Conservation (phyloP, 2,113 vertebrate species). For the Fulmarus glacialis region DNA sequence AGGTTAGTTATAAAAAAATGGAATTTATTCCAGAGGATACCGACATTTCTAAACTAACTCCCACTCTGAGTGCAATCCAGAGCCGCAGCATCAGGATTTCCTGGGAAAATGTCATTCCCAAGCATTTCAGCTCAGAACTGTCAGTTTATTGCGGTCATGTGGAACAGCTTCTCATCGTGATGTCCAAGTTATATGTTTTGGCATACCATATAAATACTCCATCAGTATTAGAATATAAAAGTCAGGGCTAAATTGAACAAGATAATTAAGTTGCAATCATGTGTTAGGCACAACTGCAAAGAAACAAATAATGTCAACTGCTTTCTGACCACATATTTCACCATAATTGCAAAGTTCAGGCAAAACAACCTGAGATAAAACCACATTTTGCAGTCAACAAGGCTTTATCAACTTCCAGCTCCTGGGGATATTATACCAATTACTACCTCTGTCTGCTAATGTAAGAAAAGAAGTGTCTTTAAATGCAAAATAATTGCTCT, state of each 20-base stretch:
- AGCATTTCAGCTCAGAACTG: not conserved
- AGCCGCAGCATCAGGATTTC: not conserved
- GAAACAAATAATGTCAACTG: not conserved
- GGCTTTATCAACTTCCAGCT: not conserved
- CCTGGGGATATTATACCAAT: not conserved
- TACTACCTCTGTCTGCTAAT: not conserved
- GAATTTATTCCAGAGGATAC: not conserved
- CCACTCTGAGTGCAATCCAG: not conserved
- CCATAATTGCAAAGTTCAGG: not conserved
- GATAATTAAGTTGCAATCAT: not conserved
- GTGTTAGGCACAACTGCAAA: not conserved
- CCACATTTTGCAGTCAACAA: not conserved
- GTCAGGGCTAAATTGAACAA: not conserved
- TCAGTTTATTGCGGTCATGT: not conserved
- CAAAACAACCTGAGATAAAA: not conserved
- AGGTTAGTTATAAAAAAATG: not conserved
- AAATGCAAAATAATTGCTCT: not conserved
- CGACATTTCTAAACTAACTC: not conserved
- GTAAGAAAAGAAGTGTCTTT: not conserved
- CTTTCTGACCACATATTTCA: not conserved
- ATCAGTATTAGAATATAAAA: not conserved
- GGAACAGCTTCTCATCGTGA: not conserved
- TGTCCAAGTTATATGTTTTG: not conserved
- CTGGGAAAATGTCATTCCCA: not conserved
- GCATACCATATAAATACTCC: not conserved